phyloP scores from a whole-genome alignment of 2,113 vertebrate species.

The Datnioides undecimradiatus region DNA sequence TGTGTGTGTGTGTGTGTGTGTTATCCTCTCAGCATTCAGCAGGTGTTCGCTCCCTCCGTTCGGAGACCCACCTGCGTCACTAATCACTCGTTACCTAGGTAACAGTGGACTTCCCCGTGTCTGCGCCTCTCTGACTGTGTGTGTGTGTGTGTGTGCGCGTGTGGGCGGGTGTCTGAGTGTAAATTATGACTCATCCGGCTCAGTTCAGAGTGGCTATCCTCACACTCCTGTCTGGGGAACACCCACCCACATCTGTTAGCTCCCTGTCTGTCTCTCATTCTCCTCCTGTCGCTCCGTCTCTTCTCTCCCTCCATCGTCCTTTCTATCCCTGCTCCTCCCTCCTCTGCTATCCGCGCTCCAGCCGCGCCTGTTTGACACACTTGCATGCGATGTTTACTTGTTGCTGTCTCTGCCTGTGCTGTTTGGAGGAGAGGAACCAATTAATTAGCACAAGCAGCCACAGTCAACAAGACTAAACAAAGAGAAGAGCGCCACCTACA shows the following conservation, averaged over 20 bases:
- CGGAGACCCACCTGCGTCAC: slow-evolving; percentile 76
- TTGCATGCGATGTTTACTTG: neutral
- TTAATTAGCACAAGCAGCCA: neutral
- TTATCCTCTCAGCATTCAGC: slow-evolving; percentile 67
- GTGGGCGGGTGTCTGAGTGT: slow-evolving; percentile 61
- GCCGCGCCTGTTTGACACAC: neutral
- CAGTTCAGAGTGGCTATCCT: slow-evolving; percentile 71
- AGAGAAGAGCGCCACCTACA: slow-evolving; percentile 55
- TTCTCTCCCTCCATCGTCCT: neutral
- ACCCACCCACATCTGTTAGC: slow-evolving; percentile 69
- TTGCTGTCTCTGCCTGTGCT: neutral
- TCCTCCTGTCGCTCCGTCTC: neutral
- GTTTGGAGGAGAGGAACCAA: neutral
- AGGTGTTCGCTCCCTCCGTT: slow-evolving; percentile 63
- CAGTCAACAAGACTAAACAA: neutral
- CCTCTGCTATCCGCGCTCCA: neutral
- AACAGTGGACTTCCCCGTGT: slow-evolving; percentile 75
- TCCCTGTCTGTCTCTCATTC: slow-evolving; percentile 13
- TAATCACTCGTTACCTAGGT: slow-evolving; percentile 73
- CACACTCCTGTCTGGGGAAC: slow-evolving; percentile 73
- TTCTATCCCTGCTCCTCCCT: neutral
- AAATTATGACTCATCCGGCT: slow-evolving; percentile 79
- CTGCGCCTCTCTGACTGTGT: neutral
- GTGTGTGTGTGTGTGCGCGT: slow-evolving; percentile 8
- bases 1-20: slow-evolving; percentile 6